These are phyloP conservation scores for Drosophila kanekoi DNA, from an alignment of 2,888 invertebrate species.

Conservation along the genomic window DNA sequence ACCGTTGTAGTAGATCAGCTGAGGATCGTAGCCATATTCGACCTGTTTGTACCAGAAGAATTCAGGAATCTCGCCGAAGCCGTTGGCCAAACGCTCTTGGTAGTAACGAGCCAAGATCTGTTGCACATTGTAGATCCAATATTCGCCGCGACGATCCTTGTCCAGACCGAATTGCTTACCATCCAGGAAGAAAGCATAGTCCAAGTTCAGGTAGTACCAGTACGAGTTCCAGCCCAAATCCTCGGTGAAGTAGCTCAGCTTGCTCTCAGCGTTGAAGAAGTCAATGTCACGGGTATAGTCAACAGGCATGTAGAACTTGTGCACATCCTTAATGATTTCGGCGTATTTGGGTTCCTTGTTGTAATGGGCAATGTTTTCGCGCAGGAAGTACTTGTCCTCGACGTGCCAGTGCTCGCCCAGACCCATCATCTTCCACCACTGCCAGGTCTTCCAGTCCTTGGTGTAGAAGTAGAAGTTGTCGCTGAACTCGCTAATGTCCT, in stretches of 20 bases:
- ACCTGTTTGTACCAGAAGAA: constrained; percentile 86
- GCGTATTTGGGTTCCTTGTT: constrained; percentile 70
- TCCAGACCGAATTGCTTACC: constrained; percentile 85
- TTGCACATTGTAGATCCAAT: constrained; percentile 89
- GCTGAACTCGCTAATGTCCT: constrained; percentile 64
- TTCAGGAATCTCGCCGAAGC: constrained; percentile 87
- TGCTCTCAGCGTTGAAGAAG: constrained; percentile 87
- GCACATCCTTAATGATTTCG: constrained; percentile 57
- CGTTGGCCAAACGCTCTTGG: constrained; percentile 89
- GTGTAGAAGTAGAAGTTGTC: constrained; percentile 72
- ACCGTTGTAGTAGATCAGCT: constrained; percentile 88
- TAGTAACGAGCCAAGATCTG: constrained; percentile 90
- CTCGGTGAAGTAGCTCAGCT: constrained; percentile 89
- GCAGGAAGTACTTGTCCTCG: constrained; percentile 76
- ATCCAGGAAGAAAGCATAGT: constrained; percentile 88
- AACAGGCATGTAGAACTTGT: constrained; percentile 85
- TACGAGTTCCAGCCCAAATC: constrained; percentile 89
- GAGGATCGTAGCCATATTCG: constrained; percentile 87
- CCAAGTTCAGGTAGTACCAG: constrained; percentile 88
- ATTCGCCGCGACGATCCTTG: constrained; percentile 88
- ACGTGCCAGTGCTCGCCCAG: constrained; percentile 72
- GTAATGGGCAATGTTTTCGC: constrained; percentile 67
- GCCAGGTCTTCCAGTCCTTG: constrained; percentile 81
- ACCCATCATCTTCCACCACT: constrained; percentile 82
- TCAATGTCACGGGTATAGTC: constrained; percentile 87